Conservation (phyloP, 1,140 invertebrate species). For the Zaprionus inermis region DNA sequence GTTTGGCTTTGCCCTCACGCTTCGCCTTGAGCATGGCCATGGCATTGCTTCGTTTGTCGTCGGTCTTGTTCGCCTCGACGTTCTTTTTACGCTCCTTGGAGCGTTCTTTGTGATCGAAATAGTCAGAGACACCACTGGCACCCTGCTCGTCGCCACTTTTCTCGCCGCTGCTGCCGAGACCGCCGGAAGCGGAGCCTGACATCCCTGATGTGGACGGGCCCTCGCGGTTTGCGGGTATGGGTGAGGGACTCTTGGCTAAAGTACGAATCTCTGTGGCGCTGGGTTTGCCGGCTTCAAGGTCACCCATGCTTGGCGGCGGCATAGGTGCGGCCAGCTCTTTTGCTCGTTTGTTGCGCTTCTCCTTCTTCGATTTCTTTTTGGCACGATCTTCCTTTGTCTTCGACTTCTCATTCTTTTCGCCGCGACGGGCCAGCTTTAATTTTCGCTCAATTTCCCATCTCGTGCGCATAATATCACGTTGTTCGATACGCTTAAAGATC, state of each 20-base stretch:
- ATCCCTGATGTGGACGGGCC: constrained; percentile 55
- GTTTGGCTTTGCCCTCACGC: constrained; percentile 89
- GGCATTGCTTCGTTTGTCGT: constrained; percentile 95
- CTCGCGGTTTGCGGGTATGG: constrained; percentile 31
- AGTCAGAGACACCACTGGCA: constrained; percentile 57
- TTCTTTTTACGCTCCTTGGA: constrained; percentile 95
- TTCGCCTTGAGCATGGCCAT: constrained; percentile 96
- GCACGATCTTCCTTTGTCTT: constrained; percentile 86
- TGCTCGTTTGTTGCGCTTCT: constrained; percentile 83
- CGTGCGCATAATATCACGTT: constrained; percentile 95
- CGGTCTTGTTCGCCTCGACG: constrained; percentile 93
- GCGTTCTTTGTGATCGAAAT: constrained; percentile 83
- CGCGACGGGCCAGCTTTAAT: constrained; percentile 92
- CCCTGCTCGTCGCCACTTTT: constrained; percentile 40
- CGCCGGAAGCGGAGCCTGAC: not conserved
- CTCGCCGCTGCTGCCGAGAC: constrained; percentile 36
- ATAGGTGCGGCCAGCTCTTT: constrained; percentile 57
- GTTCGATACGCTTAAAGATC: constrained; percentile 97
- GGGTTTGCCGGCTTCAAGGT: constrained; percentile 54
- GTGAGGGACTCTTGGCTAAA: constrained; percentile 44
- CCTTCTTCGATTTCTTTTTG: constrained; percentile 85
- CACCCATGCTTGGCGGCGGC: constrained; percentile 61
- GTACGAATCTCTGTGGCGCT: constrained; percentile 13
- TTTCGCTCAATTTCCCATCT: constrained; percentile 99
- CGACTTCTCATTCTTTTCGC: constrained; percentile 88